These are phyloP conservation scores for Heliconius hermathena DNA, from an alignment of 1,140 invertebrate species.

Conservation along the genomic window DNA sequence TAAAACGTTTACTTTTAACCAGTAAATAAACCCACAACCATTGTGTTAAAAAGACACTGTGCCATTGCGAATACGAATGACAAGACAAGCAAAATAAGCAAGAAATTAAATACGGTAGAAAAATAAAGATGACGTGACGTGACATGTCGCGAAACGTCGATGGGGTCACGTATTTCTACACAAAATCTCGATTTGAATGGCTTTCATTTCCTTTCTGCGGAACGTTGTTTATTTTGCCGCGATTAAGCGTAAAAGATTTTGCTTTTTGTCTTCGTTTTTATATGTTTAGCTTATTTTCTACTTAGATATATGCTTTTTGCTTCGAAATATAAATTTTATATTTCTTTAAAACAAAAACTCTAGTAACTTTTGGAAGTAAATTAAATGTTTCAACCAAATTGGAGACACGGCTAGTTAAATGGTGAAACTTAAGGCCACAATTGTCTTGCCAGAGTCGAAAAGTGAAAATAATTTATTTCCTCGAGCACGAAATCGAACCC, in stretches of 20 bases:
- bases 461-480: too few species aligned
- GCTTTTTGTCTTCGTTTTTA: neutral
- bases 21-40: too few species aligned
- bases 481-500: too few species aligned
- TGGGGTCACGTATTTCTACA: conserved; percentile 63
- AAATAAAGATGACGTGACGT: conserved; percentile 37
- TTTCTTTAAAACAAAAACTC: too few species aligned
- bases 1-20: too few species aligned
- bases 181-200: conserved; percentile 54
- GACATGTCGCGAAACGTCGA: conserved; percentile 60
- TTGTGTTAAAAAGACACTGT: neutral
- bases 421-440: too few species aligned
- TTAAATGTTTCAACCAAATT: too few species aligned
- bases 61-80: neutral
- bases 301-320: neutral
- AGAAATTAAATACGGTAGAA: conserved; percentile 26
- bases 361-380: too few species aligned
- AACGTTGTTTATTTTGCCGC: conserved; percentile 44
- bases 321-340: neutral
- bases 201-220: conserved; percentile 45
- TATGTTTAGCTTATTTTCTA: conserved; percentile 5
- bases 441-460: too few species aligned
- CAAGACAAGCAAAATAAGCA: conserved; percentile 1
- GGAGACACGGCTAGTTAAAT: too few species aligned
- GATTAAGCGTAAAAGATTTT: conserved; percentile 21